A percentile compares a stretch with the other conserved stretches of the same genome.
Evolutionary conservation across 2,113 vertebrate genomes (phyloP).

Genomic region (Zosterops japonicus): DNA sequence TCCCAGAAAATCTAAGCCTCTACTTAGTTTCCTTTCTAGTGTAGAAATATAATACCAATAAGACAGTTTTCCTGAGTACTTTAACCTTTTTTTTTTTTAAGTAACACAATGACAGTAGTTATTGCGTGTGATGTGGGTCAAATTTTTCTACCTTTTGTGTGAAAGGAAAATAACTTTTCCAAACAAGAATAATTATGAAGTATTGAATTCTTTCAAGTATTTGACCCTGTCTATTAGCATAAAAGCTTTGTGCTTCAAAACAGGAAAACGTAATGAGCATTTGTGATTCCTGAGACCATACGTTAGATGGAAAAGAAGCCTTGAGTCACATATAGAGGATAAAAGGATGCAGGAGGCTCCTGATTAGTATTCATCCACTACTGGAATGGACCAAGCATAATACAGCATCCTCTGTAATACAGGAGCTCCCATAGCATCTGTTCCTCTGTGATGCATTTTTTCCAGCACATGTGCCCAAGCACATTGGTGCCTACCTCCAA

Average conservation of each 20-base stretch:
- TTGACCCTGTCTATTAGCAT: background rate
- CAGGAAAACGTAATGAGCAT: background rate
- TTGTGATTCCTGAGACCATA: background rate
- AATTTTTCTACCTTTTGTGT: background rate
- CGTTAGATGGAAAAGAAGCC: background rate
- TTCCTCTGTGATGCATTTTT: background rate
- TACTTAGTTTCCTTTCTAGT: background rate
- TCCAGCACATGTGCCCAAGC: background rate
- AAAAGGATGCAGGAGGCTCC: background rate
- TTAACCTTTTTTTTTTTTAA: background rate
- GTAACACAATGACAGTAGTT: background rate
- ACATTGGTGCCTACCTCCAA: background rate
- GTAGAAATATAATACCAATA: background rate
- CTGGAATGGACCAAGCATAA: background rate
- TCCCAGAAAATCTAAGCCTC: background rate
- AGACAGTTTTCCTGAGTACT: background rate
- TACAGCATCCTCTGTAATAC: background rate
- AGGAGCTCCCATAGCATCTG: background rate
- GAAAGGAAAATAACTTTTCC: background rate
- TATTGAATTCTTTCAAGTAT: background rate
- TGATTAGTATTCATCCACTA: background rate
- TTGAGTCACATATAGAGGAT: background rate
- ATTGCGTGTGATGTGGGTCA: background rate
- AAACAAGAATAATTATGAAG: background rate
- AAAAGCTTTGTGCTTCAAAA: background rate